phyloP scores from a whole-genome alignment of 2,797 vertebrate species.

The Peromyscus eremicus region DNA sequence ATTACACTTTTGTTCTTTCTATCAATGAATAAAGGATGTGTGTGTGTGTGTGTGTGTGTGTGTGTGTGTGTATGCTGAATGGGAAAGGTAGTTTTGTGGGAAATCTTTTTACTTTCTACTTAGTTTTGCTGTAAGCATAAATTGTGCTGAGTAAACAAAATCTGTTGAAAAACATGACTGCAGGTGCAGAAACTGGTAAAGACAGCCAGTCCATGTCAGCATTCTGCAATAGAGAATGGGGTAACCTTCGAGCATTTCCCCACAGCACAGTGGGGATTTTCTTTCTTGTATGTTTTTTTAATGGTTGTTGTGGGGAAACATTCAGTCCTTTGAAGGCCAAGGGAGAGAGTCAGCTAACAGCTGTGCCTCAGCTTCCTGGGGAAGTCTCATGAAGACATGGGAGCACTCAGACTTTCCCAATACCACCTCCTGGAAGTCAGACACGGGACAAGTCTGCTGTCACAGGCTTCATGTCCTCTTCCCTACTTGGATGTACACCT shows the following conservation, averaged over 20 bases:
- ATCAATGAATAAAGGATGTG: neutral
- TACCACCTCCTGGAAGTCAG: neutral
- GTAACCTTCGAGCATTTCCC: slow-evolving; percentile 73
- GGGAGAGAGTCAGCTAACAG: slow-evolving; percentile 13
- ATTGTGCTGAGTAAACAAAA: neutral
- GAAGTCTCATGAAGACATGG: neutral
- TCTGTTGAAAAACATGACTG: neutral
- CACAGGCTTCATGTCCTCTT: rapidly evolving
- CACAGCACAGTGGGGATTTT: slow-evolving; percentile 66
- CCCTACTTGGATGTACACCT: neutral
- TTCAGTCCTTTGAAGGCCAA: neutral
- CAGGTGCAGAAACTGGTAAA: slow-evolving; percentile 52
- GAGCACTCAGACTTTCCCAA: neutral
- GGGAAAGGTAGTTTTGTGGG: neutral
- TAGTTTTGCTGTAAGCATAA: slow-evolving; percentile 38
- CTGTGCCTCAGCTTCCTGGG: neutral
- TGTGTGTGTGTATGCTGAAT: neutral
- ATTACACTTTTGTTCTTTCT: neutral
- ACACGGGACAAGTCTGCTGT: neutral
- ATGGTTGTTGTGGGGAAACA: neutral
- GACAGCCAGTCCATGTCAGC: slow-evolving; percentile 43
- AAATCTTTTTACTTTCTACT: slow-evolving; percentile 23
- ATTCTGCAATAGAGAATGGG: neutral
- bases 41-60: neutral
- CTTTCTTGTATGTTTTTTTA: slow-evolving; percentile 46